A percentile compares a stretch with the other conserved stretches of the same genome.
These are phyloP conservation scores for Trachemys scripta DNA, from an alignment of 2,113 vertebrate genomes.

Conservation along the genomic window DNA sequence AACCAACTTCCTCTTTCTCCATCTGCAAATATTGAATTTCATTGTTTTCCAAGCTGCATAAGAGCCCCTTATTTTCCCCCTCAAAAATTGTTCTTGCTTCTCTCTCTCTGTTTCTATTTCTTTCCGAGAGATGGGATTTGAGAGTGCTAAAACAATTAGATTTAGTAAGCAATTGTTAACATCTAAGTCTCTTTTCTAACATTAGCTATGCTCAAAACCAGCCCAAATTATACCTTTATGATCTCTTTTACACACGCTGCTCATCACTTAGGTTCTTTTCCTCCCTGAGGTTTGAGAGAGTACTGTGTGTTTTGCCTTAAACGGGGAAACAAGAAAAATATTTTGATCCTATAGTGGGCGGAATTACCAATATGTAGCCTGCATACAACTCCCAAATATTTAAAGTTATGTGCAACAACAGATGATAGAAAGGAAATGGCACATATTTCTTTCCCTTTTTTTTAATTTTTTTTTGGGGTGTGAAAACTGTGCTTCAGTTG, in stretches of 20 bases:
- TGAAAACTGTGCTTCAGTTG: neutral
- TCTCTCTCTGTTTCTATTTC: neutral
- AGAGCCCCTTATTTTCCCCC: neutral
- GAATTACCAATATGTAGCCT: neutral
- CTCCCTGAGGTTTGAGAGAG: neutral
- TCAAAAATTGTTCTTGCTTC: neutral
- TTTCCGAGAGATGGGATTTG: neutral
- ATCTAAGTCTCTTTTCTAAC: conserved; percentile 33
- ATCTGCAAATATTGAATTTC: neutral
- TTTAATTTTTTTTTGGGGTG: neutral
- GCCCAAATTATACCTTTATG: neutral
- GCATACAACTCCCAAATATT: conserved; percentile 7
- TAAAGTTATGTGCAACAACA: neutral
- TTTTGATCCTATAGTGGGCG: neutral
- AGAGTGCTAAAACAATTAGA: neutral
- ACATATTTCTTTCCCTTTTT: neutral
- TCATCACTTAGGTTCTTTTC: conserved; percentile 9
- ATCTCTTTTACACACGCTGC: conserved; percentile 15
- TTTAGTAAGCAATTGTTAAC: conserved; percentile 8
- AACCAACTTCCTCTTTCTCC: neutral
- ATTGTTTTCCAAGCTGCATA: neutral
- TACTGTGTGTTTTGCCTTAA: neutral
- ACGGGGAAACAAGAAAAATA: neutral
- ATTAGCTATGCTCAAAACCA: conserved; percentile 34
- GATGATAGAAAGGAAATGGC: neutral